Evolutionary conservation across 2,113 vertebrate genomes (phyloP), one percentile per base, ranked within the genome.

Genomic region (Pantherophis guttatus): DNA sequence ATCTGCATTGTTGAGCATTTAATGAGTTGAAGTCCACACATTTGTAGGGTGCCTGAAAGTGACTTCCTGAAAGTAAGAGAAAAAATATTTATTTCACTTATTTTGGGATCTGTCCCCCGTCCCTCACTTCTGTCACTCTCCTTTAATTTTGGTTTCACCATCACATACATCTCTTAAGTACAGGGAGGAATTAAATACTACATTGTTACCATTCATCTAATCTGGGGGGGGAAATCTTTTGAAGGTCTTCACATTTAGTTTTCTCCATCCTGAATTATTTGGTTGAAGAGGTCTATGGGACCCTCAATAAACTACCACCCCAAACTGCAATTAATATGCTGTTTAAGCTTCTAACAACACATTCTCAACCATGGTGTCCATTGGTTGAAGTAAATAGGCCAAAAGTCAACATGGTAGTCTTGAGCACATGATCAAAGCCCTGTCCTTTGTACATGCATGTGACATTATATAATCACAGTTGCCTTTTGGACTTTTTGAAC

Each of bases 271-370:
- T 75, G 13, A 75, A 33, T 12, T 70, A 70, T 33, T 70, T 70
- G 29, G 0, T 15, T 65, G 29, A 65, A 33, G 65, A 70, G 12
- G 12, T 33, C 65, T 15, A 70, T n/a, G 2, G 29, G 65, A 15
- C 65, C 5, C 12, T 33, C 29, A 70, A 70, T 75, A 75, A 75
- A 75, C 15, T 17, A 33, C 13, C 70, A 75, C 70, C 13, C n/a
- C 70, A 19, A 75, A 75, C 2, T 17, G 15, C 70, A 75, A 75
- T 33, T 75, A 48, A 48, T 44, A 55, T 53, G 55, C n/a, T 85
- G 53, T 12, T 81, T 85, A 12, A 85, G n/a, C 19, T 23, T 75
- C 70, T 95, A 94, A 95, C 29, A 92, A 8, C 24, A 93, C 87
- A 91, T 86, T 75, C 70, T 75, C 70, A 75, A 75, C 6, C n/a